phyloP scores from a whole-genome alignment of 2,113 vertebrate genomes.

The Erythrolamprus reginae region DNA sequence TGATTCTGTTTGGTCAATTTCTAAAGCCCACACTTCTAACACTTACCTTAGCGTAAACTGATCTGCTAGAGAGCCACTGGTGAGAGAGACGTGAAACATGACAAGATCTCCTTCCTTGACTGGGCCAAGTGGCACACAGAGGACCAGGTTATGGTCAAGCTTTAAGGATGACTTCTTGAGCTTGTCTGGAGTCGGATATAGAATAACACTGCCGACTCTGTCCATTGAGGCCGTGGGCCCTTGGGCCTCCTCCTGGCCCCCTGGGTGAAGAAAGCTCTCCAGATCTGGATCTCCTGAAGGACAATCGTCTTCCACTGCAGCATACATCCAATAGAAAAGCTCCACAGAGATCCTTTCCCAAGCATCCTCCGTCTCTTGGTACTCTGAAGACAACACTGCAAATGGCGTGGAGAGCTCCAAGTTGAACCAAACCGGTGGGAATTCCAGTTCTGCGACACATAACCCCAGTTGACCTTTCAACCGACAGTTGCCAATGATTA shows the following conservation, averaged over 20 bases:
- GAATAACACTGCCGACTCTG: slow-evolving; percentile 81
- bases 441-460: slow-evolving; percentile 86
- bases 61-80: slow-evolving; percentile 71
- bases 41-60: slow-evolving; percentile 86
- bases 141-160: slow-evolving; percentile 81
- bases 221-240: slow-evolving; percentile 64
- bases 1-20: neutral
- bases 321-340: slow-evolving; percentile 82
- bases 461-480: slow-evolving; percentile 83
- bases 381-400: slow-evolving; percentile 64
- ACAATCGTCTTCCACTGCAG: slow-evolving; percentile 73
- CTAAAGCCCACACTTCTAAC: neutral
- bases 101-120: slow-evolving; percentile 84
- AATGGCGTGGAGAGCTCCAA: slow-evolving; percentile 56
- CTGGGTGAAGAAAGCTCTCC: slow-evolving; percentile 66
- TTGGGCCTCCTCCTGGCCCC: slow-evolving; percentile 63
- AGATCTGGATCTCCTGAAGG: slow-evolving; percentile 73
- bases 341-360: slow-evolving; percentile 76
- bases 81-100: slow-evolving; percentile 81
- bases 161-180: slow-evolving; percentile 71
- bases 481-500: slow-evolving; percentile 80
- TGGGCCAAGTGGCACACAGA: slow-evolving; percentile 79
- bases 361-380: slow-evolving; percentile 61
- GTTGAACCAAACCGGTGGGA: slow-evolving; percentile 86
- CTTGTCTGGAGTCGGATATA: slow-evolving; percentile 71